phyloP scores from a whole-genome alignment of 2,888 invertebrate species.

The Smittia aterrima region DNA sequence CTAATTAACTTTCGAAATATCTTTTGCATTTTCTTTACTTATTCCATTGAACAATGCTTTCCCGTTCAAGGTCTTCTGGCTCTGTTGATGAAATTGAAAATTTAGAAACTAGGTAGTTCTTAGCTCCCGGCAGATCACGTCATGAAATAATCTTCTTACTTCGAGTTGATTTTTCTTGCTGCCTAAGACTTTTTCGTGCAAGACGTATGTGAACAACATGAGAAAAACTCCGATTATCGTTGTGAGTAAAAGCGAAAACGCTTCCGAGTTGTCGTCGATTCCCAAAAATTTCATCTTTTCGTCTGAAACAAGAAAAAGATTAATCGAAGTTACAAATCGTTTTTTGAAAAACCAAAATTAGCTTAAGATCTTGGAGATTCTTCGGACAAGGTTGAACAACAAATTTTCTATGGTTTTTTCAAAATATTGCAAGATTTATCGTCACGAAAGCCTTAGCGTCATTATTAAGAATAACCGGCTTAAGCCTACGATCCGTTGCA shows the following conservation, averaged over 20 bases:
- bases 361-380: background rate
- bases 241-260: constrained; percentile 28
- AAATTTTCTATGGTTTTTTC: too few relatives aligned
- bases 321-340: background rate
- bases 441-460: too few relatives aligned
- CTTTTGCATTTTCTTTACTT: background rate
- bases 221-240: background rate
- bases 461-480: too few relatives aligned
- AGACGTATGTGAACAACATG: background rate
- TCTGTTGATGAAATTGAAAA: background rate
- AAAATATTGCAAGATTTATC: too few relatives aligned
- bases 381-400: too few relatives aligned
- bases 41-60: background rate
- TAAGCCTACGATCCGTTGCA: too few relatives aligned
- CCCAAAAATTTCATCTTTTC: constrained; percentile 27
- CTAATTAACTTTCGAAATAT: background rate
- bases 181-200: background rate
- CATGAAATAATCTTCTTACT: too few relatives aligned
- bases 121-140: background rate
- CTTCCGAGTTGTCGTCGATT: constrained; percentile 30
- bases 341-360: background rate
- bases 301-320: background rate
- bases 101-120: background rate
- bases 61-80: background rate
- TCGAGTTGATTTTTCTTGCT: too few relatives aligned